Conservation (phyloP, 2,888 invertebrate species). For the Ischnura elegans region DNA sequence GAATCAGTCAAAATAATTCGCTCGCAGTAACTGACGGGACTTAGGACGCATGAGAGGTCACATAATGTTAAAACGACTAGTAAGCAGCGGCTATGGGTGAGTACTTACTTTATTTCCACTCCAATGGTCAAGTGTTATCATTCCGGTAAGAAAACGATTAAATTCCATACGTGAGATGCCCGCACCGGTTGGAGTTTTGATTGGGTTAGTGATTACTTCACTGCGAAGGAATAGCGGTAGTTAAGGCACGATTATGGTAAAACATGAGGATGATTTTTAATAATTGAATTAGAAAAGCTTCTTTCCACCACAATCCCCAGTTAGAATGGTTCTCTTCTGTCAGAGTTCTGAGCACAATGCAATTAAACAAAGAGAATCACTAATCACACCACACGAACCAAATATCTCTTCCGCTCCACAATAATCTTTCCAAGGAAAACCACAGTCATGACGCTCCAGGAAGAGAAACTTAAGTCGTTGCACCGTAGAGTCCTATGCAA, state of each 20-base stretch:
- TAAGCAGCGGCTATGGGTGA: too few species aligned
- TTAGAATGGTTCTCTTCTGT: not conserved
- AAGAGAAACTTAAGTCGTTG: not conserved
- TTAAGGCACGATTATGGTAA: not conserved
- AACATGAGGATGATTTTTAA: not conserved
- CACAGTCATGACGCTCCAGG: not conserved
- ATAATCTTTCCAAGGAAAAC: slow-evolving; percentile 6
- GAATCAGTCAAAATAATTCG: too few species aligned
- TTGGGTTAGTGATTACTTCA: too few species aligned
- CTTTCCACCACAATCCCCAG: not conserved
- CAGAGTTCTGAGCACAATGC: not conserved
- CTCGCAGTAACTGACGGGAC: too few species aligned
- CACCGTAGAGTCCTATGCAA: not conserved
- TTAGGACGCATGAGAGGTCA: too few species aligned
- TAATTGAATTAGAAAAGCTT: not conserved
- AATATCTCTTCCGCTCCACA: slow-evolving; percentile 20
- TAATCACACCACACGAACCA: not conserved
- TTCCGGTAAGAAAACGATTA: too few species aligned
- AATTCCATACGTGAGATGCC: too few species aligned
- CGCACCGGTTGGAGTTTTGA: too few species aligned
- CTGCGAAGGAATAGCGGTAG: not conserved
- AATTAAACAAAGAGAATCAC: not conserved
- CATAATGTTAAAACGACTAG: too few species aligned
- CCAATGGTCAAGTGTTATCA: too few species aligned
- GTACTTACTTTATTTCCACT: too few species aligned